phyloP scores from a whole-genome alignment of 2,113 vertebrate species.

The Amblyornis subalaris region DNA sequence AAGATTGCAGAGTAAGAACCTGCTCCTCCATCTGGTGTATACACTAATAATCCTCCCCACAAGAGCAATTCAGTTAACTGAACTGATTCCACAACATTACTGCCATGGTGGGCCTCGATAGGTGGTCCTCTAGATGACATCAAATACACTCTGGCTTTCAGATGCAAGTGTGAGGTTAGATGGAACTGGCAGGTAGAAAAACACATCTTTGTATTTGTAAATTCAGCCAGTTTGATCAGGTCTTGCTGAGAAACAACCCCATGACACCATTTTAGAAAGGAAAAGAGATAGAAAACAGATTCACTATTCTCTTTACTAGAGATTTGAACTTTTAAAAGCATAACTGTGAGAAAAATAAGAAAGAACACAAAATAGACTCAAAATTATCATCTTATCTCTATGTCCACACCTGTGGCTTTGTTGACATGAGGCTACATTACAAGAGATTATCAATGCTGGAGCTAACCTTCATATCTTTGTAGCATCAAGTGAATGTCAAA shows the following conservation, averaged over 20 bases:
- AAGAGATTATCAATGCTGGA: neutral
- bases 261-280: neutral
- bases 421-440: neutral
- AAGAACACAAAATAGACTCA: neutral
- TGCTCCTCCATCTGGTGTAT: neutral
- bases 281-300: slow-evolving; percentile 7
- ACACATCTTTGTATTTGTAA: neutral
- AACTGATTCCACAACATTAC: neutral
- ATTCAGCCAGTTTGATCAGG: slow-evolving; percentile 3
- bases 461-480: neutral
- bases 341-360: neutral
- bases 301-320: neutral
- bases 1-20: slow-evolving; percentile 4
- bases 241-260: neutral
- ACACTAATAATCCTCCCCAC: neutral
- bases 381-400: slow-evolving; percentile 15
- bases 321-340: slow-evolving; percentile 11
- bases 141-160: neutral
- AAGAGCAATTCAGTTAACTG: neutral
- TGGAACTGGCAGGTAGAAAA: neutral
- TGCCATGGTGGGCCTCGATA: neutral
- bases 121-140: neutral
- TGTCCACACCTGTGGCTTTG: slow-evolving; percentile 1
- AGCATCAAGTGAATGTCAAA: slow-evolving; percentile 12
- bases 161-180: neutral